Evolutionary conservation across 1,140 invertebrate species (phyloP).

Genomic region (Cyclargus thomasi): DNA sequence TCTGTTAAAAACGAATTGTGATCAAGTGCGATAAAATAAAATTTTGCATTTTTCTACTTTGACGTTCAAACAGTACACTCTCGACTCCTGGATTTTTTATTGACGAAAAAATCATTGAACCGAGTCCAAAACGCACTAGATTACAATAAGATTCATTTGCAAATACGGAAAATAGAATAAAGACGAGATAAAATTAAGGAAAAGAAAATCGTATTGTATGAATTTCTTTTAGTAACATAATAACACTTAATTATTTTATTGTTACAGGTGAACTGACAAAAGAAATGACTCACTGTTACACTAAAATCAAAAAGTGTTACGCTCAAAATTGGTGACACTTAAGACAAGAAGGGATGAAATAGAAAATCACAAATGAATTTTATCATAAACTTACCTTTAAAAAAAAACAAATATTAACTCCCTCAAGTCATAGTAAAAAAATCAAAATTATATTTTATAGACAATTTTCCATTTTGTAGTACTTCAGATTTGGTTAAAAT

Average conservation of each 20-base stretch:
- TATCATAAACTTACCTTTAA: not conserved
- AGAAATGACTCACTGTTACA: not conserved
- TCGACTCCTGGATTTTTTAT: conserved; percentile 62
- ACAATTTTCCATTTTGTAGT: not conserved
- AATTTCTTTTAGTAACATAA: not conserved
- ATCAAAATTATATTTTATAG: not conserved
- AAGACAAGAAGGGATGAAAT: not conserved
- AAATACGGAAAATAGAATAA: conserved; percentile 20
- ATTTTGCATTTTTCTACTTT: conserved; percentile 3
- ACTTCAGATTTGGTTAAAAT: not conserved
- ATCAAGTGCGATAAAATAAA: not conserved
- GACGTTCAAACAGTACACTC: conserved; percentile 25
- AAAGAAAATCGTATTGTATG: not conserved
- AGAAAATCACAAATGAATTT: not conserved
- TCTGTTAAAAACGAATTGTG: not conserved
- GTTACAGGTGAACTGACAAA: not conserved
- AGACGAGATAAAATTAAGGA: not conserved
- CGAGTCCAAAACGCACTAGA: conserved; percentile 37
- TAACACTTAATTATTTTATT: conserved; percentile 6
- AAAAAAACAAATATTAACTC: not conserved
- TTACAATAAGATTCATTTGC: conserved; percentile 20
- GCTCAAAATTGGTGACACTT: not conserved
- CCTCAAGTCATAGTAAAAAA: not conserved
- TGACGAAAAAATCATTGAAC: conserved; percentile 56
- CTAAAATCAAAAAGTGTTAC: not conserved